phyloP scores from a whole-genome alignment of 2,888 invertebrate species.

The Carcina quercana region DNA sequence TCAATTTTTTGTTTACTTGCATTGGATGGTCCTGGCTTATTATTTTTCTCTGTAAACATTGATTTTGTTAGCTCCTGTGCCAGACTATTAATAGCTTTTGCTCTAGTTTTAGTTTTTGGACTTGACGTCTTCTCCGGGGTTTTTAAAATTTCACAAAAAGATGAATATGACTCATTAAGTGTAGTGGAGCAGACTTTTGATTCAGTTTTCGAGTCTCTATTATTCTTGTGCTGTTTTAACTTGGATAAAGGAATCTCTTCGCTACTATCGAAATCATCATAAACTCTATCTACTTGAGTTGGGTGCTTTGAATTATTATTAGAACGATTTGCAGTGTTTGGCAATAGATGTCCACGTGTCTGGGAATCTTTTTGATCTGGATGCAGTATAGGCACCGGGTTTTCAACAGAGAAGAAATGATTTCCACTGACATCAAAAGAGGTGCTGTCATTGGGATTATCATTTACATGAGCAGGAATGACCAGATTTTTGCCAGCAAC shows the following conservation, averaged over 20 bases:
- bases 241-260: conserved; percentile 5
- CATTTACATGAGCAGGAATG: neutral
- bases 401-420: conserved; percentile 2
- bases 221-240: neutral
- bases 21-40: conserved; percentile 3
- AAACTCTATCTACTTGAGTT: conserved; percentile 3
- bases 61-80: conserved; percentile 6
- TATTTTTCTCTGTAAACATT: conserved; percentile 6
- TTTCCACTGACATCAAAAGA: conserved; percentile 8
- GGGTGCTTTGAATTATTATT: neutral
- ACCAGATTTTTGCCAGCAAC: conserved; percentile 7
- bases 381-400: conserved; percentile 3
- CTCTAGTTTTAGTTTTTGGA: conserved; percentile 3
- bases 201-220: too few species aligned
- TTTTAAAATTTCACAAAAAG: too few species aligned
- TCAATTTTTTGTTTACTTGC: conserved; percentile 1
- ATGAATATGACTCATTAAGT: too few species aligned
- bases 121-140: conserved; percentile 6
- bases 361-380: conserved; percentile 5
- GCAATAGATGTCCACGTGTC: conserved; percentile 4
- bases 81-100: conserved; percentile 6
- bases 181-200: too few species aligned
- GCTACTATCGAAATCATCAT: conserved; percentile 6
- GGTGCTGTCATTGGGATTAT: conserved; percentile 1
- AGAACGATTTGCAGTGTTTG: conserved; percentile 6